phyloP scores from a whole-genome alignment of 2,113 vertebrate genomes.

The Anas platyrhynchos region DNA sequence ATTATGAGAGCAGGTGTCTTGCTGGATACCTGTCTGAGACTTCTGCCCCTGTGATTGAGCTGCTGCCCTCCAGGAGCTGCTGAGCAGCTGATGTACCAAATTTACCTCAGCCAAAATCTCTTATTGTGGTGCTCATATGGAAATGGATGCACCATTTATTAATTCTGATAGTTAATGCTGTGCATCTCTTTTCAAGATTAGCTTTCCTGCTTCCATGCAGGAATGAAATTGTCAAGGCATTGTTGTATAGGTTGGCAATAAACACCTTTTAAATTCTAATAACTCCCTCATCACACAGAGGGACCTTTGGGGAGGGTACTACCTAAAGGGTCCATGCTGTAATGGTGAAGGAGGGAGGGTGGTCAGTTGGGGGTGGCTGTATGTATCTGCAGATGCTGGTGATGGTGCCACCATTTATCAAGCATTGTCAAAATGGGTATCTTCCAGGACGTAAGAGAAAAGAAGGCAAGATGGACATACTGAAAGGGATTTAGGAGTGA shows the following conservation, averaged over 20 bases:
- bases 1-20: background rate
- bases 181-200: background rate
- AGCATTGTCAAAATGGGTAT: background rate
- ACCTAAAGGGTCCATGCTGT: background rate
- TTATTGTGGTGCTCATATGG: background rate
- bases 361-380: background rate
- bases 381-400: background rate
- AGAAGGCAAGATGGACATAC: background rate
- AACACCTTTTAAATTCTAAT: background rate
- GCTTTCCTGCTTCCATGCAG: background rate
- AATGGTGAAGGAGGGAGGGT: background rate
- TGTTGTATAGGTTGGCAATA: background rate
- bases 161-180: background rate
- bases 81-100: rapidly evolving
- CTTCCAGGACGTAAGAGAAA: background rate
- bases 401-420: background rate
- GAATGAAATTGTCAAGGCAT: background rate
- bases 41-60: background rate
- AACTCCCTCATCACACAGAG: background rate
- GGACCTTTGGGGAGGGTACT: background rate
- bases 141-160: background rate
- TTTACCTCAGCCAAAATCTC: background rate
- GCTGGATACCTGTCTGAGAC: background rate
- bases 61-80: background rate
- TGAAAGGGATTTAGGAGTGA: background rate